Evolutionary conservation across 2,797 vertebrate species (phyloP), one percentile per base, ranked within the genome.

Genomic region (Protonibea diacanthus): DNA sequence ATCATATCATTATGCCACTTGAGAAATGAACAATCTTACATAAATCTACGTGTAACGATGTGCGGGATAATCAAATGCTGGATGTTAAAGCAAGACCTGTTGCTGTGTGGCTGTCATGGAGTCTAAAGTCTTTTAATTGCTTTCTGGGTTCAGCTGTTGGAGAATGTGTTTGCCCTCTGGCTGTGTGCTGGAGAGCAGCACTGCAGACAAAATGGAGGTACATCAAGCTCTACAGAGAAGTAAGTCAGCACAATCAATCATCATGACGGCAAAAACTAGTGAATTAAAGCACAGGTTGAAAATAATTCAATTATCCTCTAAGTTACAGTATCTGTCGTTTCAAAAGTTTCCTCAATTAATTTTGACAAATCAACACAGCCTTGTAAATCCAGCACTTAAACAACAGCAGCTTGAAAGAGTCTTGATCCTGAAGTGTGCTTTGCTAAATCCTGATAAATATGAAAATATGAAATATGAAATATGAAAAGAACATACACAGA

Each of bases 91-190:
- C 15, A 47, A 23, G 29, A 57, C 53, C 29, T 63, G 51, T 76
- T 69, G 67, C 29, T 29, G n/a, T 62, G 56, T 38, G 33, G 8
- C n/a, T 59, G 66, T 74, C 62, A 57, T 52, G 27, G 42, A 56
- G 44, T 10, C 9, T 5, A 59, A 48, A 49, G 23, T 47, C 15
- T 58, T 70, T 81, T 81, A 77, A 78, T 83, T 83, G 59, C 49
- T 78, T 71, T 75, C 23, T 56, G 56, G 47, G 51, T 67, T 69
- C 64, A 56, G 68, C 23, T 33, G 55, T 61, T 64, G 60, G 70
- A 69, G 76, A 62, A 53, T 29, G 42, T 58, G 40, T 83, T 77
- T 64, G 61, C 71, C 71, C 74, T 69, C 71, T 65, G 62, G 74
- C 74, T 65, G 38, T 65, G 63, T 58, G 21, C 14, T 76, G 76